A percentile compares a stretch with the other conserved stretches of the same genome.
These are phyloP conservation scores for Tholera decimalis DNA, from an alignment of 2,888 invertebrate genomes.

Conservation along the genomic window DNA sequence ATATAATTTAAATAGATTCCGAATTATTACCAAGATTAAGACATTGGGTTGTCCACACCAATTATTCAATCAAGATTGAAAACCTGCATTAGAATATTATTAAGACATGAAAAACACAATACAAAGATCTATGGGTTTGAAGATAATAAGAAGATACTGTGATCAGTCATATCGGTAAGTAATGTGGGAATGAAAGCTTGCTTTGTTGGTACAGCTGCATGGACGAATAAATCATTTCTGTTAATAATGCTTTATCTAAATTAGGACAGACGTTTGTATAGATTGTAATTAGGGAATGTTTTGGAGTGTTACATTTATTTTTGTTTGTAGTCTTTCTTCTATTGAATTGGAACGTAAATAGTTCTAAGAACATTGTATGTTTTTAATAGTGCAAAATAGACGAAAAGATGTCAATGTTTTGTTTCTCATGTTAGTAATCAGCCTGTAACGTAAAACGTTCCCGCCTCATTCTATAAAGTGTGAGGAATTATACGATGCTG, in stretches of 20 bases:
- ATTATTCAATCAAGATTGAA: conserved; percentile 55
- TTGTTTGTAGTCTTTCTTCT: not conserved
- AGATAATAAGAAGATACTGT: conserved; percentile 71
- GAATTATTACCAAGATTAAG: conserved; percentile 41
- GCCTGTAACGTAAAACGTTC: too few relatives aligned
- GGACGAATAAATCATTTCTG: conserved; percentile 83
- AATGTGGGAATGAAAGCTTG: conserved; percentile 83
- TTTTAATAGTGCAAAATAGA: not conserved
- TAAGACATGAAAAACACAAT: conserved; percentile 46
- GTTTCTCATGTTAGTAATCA: too few relatives aligned
- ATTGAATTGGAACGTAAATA: not conserved
- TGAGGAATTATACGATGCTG: too few relatives aligned
- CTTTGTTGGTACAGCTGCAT: conserved; percentile 82
- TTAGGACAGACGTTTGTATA: conserved; percentile 76
- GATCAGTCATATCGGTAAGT: conserved; percentile 86
- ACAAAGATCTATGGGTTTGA: conserved; percentile 59
- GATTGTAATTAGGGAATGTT: conserved; percentile 70
- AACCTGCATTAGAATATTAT: conserved; percentile 32
- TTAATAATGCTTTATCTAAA: conserved; percentile 79
- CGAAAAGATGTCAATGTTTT: not conserved
- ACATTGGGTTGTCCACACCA: conserved; percentile 44
- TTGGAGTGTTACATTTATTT: conserved; percentile 16
- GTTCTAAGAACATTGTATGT: not conserved
- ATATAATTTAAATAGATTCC: conserved; percentile 47
- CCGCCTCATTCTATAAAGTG: too few relatives aligned